phyloP scores from a whole-genome alignment of 2,888 invertebrate species.

The Rhingia campestris region DNA sequence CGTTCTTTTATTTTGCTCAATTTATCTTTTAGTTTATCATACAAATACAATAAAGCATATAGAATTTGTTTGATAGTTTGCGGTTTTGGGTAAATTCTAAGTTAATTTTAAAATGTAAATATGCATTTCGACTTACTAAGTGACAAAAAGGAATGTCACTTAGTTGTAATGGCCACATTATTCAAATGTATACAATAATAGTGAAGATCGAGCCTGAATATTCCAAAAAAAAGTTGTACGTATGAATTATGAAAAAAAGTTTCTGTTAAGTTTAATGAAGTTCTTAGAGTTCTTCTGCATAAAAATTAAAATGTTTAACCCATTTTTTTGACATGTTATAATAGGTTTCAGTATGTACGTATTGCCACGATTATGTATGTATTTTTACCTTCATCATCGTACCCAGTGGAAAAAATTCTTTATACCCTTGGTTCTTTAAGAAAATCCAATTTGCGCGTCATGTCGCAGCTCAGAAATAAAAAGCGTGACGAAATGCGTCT shows the following conservation, averaged over 20 bases:
- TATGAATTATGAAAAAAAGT: neutral
- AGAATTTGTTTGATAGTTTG: too few species aligned
- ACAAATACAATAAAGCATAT: too few species aligned
- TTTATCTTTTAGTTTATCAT: too few species aligned
- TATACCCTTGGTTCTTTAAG: too few species aligned
- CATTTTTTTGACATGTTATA: slow-evolving; percentile 3
- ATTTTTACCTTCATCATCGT: neutral
- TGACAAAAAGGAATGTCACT: too few species aligned
- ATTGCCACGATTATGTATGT: neutral
- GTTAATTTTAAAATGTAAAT: too few species aligned
- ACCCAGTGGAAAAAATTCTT: too few species aligned
- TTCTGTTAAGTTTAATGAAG: slow-evolving; percentile 37
- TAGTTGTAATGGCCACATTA: neutral
- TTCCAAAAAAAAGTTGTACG: slow-evolving; percentile 11
- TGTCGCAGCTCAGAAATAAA: neutral
- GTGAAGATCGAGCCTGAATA: neutral
- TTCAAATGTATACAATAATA: slow-evolving; percentile 8
- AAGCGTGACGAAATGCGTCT: neutral
- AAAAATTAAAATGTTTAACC: slow-evolving; percentile 28
- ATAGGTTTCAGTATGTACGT: neutral
- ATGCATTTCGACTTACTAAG: too few species aligned
- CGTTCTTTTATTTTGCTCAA: too few species aligned
- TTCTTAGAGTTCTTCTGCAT: slow-evolving; percentile 20
- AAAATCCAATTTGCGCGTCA: neutral
- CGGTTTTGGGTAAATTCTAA: too few species aligned